Percentiles rank a stretch among this genome's conserved stretches.
phyloP scores from a whole-genome alignment of 2,797 vertebrate species.

The Petrocephalus schoutedeni region DNA sequence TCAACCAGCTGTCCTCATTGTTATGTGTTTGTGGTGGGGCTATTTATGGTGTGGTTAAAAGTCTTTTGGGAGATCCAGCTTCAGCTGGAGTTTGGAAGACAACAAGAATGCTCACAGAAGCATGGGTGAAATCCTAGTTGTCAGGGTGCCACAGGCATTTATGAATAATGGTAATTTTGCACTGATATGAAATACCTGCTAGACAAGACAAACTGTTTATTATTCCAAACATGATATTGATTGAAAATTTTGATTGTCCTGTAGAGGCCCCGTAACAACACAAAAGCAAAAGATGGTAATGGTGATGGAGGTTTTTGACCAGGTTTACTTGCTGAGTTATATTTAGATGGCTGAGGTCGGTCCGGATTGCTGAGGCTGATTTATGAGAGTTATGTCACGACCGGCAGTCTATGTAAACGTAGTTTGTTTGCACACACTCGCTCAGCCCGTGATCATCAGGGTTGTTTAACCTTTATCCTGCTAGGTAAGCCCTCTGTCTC shows the following conservation, averaged over 20 bases:
- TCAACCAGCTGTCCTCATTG: neutral
- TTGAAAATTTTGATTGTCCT: conserved; percentile 9
- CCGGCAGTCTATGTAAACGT: neutral
- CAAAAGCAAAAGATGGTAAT: neutral
- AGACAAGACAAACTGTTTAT: conserved; percentile 3
- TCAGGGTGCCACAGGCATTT: conserved; percentile 30
- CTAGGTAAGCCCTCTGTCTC: neutral
- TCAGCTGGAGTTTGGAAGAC: neutral
- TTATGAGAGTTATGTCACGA: neutral
- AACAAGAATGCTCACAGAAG: conserved; percentile 12
- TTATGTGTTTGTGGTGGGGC: conserved; percentile 9
- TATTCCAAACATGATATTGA: conserved; percentile 11
- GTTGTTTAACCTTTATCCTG: neutral
- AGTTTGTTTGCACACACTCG: neutral
- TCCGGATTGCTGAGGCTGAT: conserved; percentile 1
- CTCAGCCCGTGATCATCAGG: neutral
- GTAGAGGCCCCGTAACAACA: neutral
- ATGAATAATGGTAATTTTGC: conserved; percentile 36
- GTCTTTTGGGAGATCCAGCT: conserved; percentile 9
- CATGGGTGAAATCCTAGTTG: conserved; percentile 21
- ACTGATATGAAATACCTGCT: neutral
- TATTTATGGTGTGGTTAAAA: conserved; percentile 13
- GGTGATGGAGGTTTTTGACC: neutral
- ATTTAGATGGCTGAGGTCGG: neutral
- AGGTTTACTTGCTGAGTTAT: conserved; percentile 4